Conservation (phyloP, 2,797 vertebrate genomes). For the Austrolebias charrua region DNA sequence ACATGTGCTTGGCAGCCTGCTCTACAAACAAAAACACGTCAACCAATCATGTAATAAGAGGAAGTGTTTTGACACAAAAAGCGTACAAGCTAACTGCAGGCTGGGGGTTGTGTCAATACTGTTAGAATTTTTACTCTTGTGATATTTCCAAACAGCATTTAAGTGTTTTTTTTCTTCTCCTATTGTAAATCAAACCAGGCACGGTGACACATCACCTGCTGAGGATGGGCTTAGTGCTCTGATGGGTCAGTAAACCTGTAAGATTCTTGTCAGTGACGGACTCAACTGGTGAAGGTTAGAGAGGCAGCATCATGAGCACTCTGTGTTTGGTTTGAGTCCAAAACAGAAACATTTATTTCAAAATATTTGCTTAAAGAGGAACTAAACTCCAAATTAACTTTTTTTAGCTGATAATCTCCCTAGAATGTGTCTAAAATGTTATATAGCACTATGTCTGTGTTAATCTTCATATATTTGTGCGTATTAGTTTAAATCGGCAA, state of each 20-base stretch:
- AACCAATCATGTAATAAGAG: conserved; percentile 72
- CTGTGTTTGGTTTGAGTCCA: background rate
- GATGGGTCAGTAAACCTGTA: conserved; percentile 32
- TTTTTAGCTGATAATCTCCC: no score
- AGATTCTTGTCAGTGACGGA: conserved; percentile 16
- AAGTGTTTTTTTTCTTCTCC: conserved; percentile 43
- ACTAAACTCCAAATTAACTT: no score
- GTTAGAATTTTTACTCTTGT: conserved; percentile 49
- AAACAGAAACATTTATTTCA: background rate
- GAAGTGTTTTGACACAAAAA: conserved; percentile 59
- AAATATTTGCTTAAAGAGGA: background rate
- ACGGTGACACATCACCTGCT: conserved; percentile 41
- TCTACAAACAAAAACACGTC: conserved; percentile 66
- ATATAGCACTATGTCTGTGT: no score
- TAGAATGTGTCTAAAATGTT: no score
- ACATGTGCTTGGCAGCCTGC: conserved; percentile 66
- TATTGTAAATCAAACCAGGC: conserved; percentile 46
- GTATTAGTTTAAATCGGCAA: no score
- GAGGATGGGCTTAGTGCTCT: conserved; percentile 23
- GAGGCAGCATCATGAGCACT: conserved; percentile 5
- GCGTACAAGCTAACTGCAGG: conserved; percentile 55
- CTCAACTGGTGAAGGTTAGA: conserved; percentile 17
- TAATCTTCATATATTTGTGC: no score
- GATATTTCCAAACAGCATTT: conserved; percentile 47
- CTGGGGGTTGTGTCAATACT: conserved; percentile 53